phyloP scores from a whole-genome alignment of 2,888 invertebrate genomes.

The Chrysina gloriosa region DNA sequence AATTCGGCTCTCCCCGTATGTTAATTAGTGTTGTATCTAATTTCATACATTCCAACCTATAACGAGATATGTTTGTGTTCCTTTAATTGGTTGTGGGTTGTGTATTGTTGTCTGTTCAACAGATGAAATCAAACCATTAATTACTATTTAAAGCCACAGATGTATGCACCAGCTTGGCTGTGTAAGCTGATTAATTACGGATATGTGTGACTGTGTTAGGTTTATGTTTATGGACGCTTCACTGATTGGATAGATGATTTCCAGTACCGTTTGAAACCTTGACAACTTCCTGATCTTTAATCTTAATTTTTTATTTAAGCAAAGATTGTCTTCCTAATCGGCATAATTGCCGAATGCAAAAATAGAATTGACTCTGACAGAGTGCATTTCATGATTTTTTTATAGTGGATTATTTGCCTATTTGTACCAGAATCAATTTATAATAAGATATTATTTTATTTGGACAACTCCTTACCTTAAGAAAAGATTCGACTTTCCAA shows the following conservation, averaged over 20 bases:
- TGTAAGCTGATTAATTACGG: slow-evolving; percentile 2
- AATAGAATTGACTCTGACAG: too few species aligned
- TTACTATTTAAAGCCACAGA: slow-evolving; percentile 1
- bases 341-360: too few species aligned
- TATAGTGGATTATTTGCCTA: too few species aligned
- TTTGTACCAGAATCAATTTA: too few species aligned
- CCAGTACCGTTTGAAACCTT: too few species aligned
- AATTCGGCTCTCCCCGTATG: slow-evolving; percentile 6
- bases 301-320: too few species aligned
- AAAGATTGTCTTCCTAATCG: too few species aligned
- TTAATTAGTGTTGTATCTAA: slow-evolving; percentile 1
- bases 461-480: too few species aligned
- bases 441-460: too few species aligned
- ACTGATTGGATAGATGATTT: background rate
- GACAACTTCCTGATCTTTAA: too few species aligned
- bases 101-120: slow-evolving; percentile 10
- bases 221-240: background rate
- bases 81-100: slow-evolving; percentile 17
- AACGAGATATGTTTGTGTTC: slow-evolving; percentile 24
- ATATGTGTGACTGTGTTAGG: background rate
- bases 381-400: too few species aligned
- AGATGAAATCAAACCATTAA: slow-evolving; percentile 19
- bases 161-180: background rate
- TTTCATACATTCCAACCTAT: slow-evolving; percentile 13
- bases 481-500: too few species aligned